These are phyloP conservation scores for Salticus scenicus DNA, from an alignment of 2,888 invertebrate genomes.

Conservation along the genomic window DNA sequence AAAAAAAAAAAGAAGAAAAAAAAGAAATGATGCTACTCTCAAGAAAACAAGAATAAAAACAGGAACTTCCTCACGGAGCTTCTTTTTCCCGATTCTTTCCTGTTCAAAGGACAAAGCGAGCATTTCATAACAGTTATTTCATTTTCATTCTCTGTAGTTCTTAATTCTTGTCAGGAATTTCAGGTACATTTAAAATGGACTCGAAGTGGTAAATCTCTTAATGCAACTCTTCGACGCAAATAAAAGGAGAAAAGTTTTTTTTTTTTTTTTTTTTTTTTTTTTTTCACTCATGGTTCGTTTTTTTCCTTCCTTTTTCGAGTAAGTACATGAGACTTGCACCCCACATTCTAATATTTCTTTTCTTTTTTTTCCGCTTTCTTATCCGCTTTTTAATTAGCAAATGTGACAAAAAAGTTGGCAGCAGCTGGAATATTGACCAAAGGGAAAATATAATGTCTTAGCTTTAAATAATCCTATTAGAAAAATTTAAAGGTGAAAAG, in stretches of 20 bases:
- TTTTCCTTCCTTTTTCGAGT: neutral
- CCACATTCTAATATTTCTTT: neutral
- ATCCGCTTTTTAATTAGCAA: neutral
- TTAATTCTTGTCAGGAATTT: neutral
- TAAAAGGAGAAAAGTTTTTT: neutral
- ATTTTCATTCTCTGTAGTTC: neutral
- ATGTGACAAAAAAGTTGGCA: neutral
- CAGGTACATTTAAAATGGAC: neutral
- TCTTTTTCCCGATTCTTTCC: neutral
- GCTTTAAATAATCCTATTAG: neutral
- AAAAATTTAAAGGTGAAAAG: neutral
- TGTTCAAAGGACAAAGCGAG: neutral
- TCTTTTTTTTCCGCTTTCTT: neutral
- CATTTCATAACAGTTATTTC: neutral
- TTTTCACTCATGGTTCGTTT: neutral
- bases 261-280: neutral
- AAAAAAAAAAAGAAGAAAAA: too few relatives aligned
- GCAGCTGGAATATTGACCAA: neutral
- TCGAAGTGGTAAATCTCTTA: constrained; percentile 2
- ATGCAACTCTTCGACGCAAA: neutral
- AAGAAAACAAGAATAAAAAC: too few relatives aligned
- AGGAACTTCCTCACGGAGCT: neutral
- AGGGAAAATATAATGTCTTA: neutral
- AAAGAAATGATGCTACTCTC: too few relatives aligned
- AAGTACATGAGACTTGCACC: neutral